Base-by-base conservation (phyloP, 2,888 invertebrate species). In the Gibbula magus region DNA sequence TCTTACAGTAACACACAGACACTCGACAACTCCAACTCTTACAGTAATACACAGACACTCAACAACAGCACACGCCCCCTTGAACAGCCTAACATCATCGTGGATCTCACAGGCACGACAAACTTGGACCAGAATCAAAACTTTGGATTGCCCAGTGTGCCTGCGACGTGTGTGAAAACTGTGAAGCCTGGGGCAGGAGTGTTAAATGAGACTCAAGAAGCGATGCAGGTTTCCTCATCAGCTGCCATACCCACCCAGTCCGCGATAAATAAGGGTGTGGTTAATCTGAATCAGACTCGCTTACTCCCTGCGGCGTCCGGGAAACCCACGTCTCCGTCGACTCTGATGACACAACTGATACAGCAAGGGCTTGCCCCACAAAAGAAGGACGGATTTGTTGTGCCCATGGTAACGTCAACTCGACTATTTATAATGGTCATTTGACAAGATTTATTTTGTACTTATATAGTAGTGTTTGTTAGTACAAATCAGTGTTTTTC, bases 371-470 rank as follows among this genome's bases (percentile, higher is more conserved):
- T 73, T n/a, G 10, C 54, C 13, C 29, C 75, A 22, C 66, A 39
- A 77, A 88, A 87, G 70, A 83, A 83, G 54, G 86, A 83, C 75
- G 86, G 85, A 67, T 88, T 88, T 80, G 86, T 79, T 25, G 86
- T 88, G 16, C 88, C 88, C n/a, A 75, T 77, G 79, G 87, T 88
- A 45, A 45, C 45, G 10, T 10, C 45, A 10, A 8, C 10, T 10
- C 45, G 5, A 10, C 45, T 5, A 45, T 1, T 5, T 45, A 10
- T 45, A 1, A 45, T 13, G 13, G 8, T 35, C 10, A 45, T 7
- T 45, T 5, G 13, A 10, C 45, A 1, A 45, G 5, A 1, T n/a
- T n/a, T n/a, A n/a, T n/a, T n/a, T n/a, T n/a, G n/a, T n/a, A n/a
- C n/a, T 45, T 4, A 45, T 45, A 3, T 35, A 10, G 45, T 10